phyloP scores from a whole-genome alignment of 2,888 invertebrate genomes.

The Agrotis exclamationis region DNA sequence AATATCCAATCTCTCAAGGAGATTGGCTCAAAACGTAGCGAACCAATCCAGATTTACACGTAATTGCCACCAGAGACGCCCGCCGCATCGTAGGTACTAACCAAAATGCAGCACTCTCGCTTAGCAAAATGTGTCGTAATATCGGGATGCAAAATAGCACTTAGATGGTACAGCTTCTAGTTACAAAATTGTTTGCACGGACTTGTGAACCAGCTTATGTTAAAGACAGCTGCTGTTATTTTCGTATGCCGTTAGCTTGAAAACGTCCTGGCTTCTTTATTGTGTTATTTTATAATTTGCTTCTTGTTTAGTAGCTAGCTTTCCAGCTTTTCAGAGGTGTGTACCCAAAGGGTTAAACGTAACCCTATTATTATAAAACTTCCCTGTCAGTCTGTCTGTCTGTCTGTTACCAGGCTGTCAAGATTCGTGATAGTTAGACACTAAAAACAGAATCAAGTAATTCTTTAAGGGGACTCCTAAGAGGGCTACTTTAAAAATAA shows the following conservation, averaged over 20 bases:
- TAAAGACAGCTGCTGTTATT: background rate
- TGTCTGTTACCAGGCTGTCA: too few species aligned
- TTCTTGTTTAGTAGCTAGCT: too few species aligned
- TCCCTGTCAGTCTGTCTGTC: too few species aligned
- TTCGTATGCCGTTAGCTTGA: background rate
- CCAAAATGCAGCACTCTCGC: slow-evolving; percentile 35
- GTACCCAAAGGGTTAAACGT: too few species aligned
- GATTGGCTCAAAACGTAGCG: slow-evolving; percentile 13
- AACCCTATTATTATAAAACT: too few species aligned
- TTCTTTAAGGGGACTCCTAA: too few species aligned
- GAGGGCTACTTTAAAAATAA: too few species aligned
- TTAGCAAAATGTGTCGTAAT: slow-evolving; percentile 37
- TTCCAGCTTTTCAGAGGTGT: too few species aligned
- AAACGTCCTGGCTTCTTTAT: background rate
- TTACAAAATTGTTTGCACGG: slow-evolving; percentile 34
- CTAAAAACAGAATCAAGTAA: too few species aligned
- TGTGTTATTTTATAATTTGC: background rate
- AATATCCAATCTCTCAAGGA: slow-evolving; percentile 16
- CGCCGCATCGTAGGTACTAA: slow-evolving; percentile 10
- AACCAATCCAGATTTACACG: slow-evolving; percentile 39
- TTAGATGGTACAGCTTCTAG: slow-evolving; percentile 11
- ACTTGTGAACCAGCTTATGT: slow-evolving; percentile 9
- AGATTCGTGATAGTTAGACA: too few species aligned
- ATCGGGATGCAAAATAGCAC: slow-evolving; percentile 37
- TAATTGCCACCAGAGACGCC: slow-evolving; percentile 33